Conservation (phyloP, 1,140 invertebrate species). For the Lucilia sericata region DNA sequence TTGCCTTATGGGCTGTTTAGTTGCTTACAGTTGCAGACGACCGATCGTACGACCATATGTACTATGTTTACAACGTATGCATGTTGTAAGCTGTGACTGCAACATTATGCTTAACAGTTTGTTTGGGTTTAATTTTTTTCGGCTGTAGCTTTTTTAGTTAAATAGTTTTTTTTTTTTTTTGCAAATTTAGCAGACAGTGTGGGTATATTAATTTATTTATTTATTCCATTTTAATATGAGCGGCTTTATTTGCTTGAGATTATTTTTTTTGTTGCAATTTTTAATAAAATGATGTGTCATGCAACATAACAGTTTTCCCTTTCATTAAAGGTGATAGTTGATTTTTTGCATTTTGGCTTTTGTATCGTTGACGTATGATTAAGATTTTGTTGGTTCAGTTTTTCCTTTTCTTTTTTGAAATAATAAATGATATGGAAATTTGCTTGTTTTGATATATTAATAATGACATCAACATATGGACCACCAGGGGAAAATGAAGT, state of each 20-base stretch:
- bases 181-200: background rate
- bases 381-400: background rate
- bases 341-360: background rate
- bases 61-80: background rate
- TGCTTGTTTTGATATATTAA: slow-evolving; percentile 5
- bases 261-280: background rate
- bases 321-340: background rate
- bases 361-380: background rate
- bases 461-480: background rate
- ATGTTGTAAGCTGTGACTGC: slow-evolving; percentile 5
- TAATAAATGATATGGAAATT: slow-evolving; percentile 5
- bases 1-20: background rate
- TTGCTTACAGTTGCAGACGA: background rate
- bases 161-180: background rate
- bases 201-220: slow-evolving; percentile 28
- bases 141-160: background rate
- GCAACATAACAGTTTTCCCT: background rate
- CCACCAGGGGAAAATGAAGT: background rate
- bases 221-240: slow-evolving; percentile 27
- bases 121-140: background rate
- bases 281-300: slow-evolving; percentile 23
- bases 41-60: background rate
- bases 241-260: background rate
- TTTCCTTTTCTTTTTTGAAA: background rate
- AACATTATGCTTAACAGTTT: slow-evolving; percentile 16